Percentiles rank a stretch among this genome's conserved stretches.
These are phyloP conservation scores for Carlito syrichta DNA, from an alignment of 2,113 vertebrate species.

Conservation along the genomic window DNA sequence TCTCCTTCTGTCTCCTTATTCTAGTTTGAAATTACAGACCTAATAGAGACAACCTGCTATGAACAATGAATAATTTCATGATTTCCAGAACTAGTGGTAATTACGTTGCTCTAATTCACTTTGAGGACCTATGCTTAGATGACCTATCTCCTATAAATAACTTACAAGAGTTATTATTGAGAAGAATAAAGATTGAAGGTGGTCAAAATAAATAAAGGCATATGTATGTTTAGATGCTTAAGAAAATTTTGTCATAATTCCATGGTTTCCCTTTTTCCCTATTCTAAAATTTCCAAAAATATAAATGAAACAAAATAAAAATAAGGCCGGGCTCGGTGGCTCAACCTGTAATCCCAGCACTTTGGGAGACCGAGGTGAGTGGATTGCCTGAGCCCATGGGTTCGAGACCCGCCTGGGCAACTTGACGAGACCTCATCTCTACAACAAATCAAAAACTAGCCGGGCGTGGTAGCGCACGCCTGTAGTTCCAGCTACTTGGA, in stretches of 20 bases:
- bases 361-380: too few relatives aligned
- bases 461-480: too few relatives aligned
- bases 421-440: too few relatives aligned
- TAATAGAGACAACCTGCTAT: background rate
- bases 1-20: background rate
- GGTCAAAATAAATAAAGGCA: constrained; percentile 21
- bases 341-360: too few relatives aligned
- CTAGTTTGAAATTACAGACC: background rate
- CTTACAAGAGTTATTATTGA: background rate
- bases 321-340: too few relatives aligned
- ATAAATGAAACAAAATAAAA: background rate
- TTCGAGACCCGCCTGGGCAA: too few relatives aligned
- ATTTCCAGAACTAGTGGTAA: background rate
- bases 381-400: too few relatives aligned
- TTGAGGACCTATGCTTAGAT: background rate
- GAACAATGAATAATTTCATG: background rate
- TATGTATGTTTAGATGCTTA: background rate
- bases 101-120: background rate
- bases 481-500: too few relatives aligned
- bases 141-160: background rate
- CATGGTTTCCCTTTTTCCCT: background rate
- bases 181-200: constrained; percentile 2
- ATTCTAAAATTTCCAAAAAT: background rate
- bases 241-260: constrained; percentile 14
- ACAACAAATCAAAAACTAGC: too few relatives aligned